These are phyloP conservation scores for Premnoplex brunnescens DNA, from an alignment of 2,797 vertebrate genomes.

Conservation along the genomic window DNA sequence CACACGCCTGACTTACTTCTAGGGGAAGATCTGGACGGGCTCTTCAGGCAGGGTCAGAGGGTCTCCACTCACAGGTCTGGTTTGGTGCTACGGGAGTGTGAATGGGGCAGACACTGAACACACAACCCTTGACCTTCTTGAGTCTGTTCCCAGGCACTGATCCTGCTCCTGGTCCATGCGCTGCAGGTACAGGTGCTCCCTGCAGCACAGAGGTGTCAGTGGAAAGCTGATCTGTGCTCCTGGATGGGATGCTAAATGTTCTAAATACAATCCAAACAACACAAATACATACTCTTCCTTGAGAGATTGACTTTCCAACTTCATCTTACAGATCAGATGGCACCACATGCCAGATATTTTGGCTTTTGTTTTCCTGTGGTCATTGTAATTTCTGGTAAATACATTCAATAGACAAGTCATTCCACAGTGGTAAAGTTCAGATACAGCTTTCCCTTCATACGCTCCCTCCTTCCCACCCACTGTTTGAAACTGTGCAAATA, in stretches of 20 bases:
- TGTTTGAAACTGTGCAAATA: not conserved
- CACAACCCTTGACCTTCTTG: rapidly evolving
- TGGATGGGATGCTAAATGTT: not conserved
- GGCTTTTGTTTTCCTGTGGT: not conserved
- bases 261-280: not conserved
- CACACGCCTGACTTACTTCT: rapidly evolving
- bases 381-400: not conserved
- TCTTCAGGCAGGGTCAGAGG: not conserved
- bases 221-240: not conserved
- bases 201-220: not conserved
- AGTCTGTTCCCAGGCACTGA: not conserved
- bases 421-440: not conserved
- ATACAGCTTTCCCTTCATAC: not conserved
- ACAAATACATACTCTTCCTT: not conserved
- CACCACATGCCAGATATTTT: not conserved
- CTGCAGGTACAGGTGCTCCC: not conserved
- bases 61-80: not conserved
- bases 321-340: not conserved
- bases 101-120: not conserved
- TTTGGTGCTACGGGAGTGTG: not conserved
- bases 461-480: not conserved
- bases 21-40: not conserved
- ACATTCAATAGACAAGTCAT: not conserved
- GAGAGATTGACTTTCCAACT: rapidly evolving
- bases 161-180: not conserved